Base-by-base conservation (phyloP, 1,140 invertebrate species). In the Atopsyche davidsoni region DNA sequence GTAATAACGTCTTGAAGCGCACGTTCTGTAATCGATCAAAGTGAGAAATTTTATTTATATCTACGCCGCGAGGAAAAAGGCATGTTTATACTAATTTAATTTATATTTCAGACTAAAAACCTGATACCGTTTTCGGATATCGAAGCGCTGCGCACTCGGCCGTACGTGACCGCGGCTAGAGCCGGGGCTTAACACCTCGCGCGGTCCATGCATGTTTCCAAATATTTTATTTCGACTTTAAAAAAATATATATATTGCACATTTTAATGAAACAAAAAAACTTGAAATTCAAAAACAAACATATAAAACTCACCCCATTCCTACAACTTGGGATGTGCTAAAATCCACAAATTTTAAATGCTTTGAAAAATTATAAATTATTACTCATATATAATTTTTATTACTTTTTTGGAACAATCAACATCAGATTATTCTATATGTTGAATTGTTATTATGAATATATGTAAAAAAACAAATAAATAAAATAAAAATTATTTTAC, bases 11-110 rank as follows among this genome's bases (percentile, higher is more conserved):
- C 43, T 51, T 46, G 25, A 51, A 42, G 42, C 51, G 48, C 53
- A 50, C 38, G 53, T 45, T 51, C 39, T 40, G 24, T 51, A 38
- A 46, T 56, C 32, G 44, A 41, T 38, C 48, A 41, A 51, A 51
- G 36, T 51, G 45, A 47, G 44, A 51, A 56, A 46, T 46, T 55
- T 28, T 47, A 24, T 50, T 50, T 45, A 41, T 42, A 40, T 44
- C 40, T 47, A 6, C 25, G 40, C 32, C 34, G n/a, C 13, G 28
- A 52, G 22, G 36, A 46, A 52, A 46, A 53, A 48, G 34, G 19
- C 6, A 38, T 38, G 28, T 55, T 55, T 55, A 41, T 49, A 55
- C 43, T 55, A 55, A 55, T 55, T 55, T 55, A 50, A 51, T 55
- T 55, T 55, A 49, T 55, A 47, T 49, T 41, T 49, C 32, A 22